Base-by-base conservation (phyloP, 2,113 vertebrate species). In the Scytalopus superciliaris region DNA sequence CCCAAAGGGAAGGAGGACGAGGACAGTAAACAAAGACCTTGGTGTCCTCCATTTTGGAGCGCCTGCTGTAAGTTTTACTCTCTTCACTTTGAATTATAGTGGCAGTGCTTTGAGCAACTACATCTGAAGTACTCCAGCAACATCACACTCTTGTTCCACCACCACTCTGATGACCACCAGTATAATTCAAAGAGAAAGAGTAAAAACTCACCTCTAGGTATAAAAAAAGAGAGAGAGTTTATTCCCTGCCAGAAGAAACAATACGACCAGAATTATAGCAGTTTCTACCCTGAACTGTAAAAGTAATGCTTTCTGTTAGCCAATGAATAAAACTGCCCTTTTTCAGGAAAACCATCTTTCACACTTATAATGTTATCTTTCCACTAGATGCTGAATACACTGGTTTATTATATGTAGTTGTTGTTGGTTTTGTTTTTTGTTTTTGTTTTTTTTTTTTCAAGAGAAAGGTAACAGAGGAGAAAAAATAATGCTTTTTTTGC, bases 171-270 rank as follows among this genome's bases (percentile, higher is more conserved):
- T 97, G 97, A 97, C 96, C 96, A 97, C 95, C 95, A 96, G 70
- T 75, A 89, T 98, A 98, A 98, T 98, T 97, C 97, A 97, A 98
- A 98, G 97, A 97, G 98, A 98, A 98, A 96, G 97, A 97, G 91
- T 90, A 96, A 96, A 97, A 97, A 97, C 94, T 89, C 95, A 98
- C 97, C 98, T 98, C 97, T 91, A 97, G 98, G 97, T 97, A 96
- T 96, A 94, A 95, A 96, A 47, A 89, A 96, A 44, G 72, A 95
- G 92, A 94, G 79, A 17, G 79, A 94, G 81, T 94, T 94, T 96
- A 97, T 96, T 97, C 88, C 59, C 88, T 92, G 89, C 91, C 83
- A 89, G 79, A 94, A 90, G 94, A 94, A 89, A 94, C 95, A 95
- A 94, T 90, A 92, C 0, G 5, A 95, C 76, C 53, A 70, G 93